Conservation (phyloP, 2,888 invertebrate species). For the Acleris holmiana region DNA sequence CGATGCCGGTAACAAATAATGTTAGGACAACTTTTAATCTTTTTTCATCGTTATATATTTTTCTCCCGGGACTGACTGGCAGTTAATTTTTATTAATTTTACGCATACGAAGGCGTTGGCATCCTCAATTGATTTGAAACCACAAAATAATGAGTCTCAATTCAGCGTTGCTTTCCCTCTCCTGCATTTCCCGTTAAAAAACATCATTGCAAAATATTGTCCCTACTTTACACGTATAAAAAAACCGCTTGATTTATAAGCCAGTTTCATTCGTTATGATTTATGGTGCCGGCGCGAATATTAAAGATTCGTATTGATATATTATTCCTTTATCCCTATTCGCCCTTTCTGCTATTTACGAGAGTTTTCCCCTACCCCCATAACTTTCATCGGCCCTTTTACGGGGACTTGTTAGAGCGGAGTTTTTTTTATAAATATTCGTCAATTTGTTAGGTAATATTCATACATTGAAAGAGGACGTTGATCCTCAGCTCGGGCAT, state of each 20-base stretch:
- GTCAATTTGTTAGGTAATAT: conserved; percentile 57
- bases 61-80: too few relatives aligned
- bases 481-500: conserved; percentile 8
- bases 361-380: conserved; percentile 76
- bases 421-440: conserved; percentile 62
- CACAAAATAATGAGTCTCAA: too few relatives aligned
- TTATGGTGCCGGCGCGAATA: conserved; percentile 79
- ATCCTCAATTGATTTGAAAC: too few relatives aligned
- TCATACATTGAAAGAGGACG: conserved; percentile 43
- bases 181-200: conserved; percentile 14
- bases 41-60: too few relatives aligned
- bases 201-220: conserved; percentile 28
- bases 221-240: conserved; percentile 47
- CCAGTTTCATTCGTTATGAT: conserved; percentile 79
- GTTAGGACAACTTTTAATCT: too few relatives aligned
- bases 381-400: conserved; percentile 81
- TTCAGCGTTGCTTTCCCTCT: background rate
- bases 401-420: conserved; percentile 72
- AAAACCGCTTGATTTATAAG: conserved; percentile 71
- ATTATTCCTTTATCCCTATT: conserved; percentile 83
- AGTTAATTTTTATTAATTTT: too few relatives aligned
- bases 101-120: too few relatives aligned
- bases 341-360: conserved; percentile 80
- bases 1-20: too few relatives aligned
- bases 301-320: conserved; percentile 84